phyloP scores from a whole-genome alignment of 2,113 vertebrate genomes.

The Coregonus clupeaformis region DNA sequence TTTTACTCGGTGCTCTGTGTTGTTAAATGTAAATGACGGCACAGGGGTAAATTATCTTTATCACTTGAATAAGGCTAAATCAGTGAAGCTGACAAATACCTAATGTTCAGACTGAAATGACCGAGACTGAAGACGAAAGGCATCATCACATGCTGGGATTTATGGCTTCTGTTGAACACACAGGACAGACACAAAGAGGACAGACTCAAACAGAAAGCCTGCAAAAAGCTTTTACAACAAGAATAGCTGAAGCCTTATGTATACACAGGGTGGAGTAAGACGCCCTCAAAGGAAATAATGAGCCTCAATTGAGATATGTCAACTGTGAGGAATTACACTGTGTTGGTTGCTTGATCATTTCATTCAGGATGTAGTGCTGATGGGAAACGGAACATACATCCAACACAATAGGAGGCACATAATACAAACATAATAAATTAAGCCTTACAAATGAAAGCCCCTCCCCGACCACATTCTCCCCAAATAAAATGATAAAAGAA shows the following conservation, averaged over 20 bases:
- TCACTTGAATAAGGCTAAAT: conserved; percentile 60
- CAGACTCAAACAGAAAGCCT: conserved; percentile 44
- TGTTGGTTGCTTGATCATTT: too few species aligned
- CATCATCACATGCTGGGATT: conserved; percentile 49
- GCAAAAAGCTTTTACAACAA: conserved; percentile 63
- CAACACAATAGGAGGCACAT: too few species aligned
- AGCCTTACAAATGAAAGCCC: too few species aligned
- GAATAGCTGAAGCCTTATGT: conserved; percentile 46
- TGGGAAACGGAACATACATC: too few species aligned
- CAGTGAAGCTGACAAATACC: conserved; percentile 46
- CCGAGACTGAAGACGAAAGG: neutral
- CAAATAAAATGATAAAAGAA: too few species aligned
- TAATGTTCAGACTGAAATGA: conserved; percentile 34
- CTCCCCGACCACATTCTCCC: too few species aligned
- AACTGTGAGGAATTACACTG: too few species aligned
- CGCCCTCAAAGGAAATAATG: too few species aligned
- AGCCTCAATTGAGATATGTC: too few species aligned
- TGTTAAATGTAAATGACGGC: conserved; percentile 33
- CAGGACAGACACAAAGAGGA: conserved; percentile 48
- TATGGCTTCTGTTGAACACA: conserved; percentile 35
- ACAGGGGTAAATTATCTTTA: conserved; percentile 54
- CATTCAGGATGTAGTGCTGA: too few species aligned
- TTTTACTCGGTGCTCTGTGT: conserved; percentile 70
- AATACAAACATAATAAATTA: too few species aligned
- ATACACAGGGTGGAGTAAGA: conserved; percentile 24